These are phyloP conservation scores for Drymodes brunneopygia DNA, from an alignment of 2,113 vertebrate species.

Conservation along the genomic window DNA sequence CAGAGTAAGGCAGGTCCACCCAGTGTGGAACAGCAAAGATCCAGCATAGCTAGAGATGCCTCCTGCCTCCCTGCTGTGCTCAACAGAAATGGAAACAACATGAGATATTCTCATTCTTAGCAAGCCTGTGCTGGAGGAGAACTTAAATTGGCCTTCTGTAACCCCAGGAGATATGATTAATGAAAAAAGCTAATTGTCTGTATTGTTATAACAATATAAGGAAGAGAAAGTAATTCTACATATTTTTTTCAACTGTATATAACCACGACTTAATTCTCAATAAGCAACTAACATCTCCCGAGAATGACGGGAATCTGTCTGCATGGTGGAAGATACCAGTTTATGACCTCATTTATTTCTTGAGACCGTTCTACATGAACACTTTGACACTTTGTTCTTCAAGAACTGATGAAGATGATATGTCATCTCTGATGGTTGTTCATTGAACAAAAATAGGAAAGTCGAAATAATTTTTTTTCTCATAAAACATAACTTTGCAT, in stretches of 20 bases:
- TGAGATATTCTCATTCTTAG: background rate
- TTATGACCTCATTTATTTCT: background rate
- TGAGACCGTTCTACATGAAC: background rate
- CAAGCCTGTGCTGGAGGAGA: background rate
- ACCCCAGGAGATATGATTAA: background rate
- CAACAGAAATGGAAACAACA: background rate
- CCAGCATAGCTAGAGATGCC: background rate
- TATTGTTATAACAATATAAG: background rate
- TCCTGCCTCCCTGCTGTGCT: background rate
- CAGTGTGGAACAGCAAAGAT: background rate
- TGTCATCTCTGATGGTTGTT: background rate
- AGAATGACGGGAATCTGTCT: background rate
- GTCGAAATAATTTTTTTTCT: background rate
- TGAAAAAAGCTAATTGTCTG: background rate
- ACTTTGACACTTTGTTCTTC: background rate
- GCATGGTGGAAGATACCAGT: background rate
- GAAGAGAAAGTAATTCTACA: background rate
- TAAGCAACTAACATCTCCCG: background rate
- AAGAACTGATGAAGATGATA: background rate
- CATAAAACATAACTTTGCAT: background rate
- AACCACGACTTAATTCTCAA: background rate
- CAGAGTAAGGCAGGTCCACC: background rate
- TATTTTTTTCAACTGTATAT: background rate
- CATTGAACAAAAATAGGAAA: background rate
- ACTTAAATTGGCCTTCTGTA: background rate